Evolutionary conservation across 1,140 invertebrate genomes (phyloP), one percentile per base, ranked within the genome.

Genomic region (Cydia amplana): DNA sequence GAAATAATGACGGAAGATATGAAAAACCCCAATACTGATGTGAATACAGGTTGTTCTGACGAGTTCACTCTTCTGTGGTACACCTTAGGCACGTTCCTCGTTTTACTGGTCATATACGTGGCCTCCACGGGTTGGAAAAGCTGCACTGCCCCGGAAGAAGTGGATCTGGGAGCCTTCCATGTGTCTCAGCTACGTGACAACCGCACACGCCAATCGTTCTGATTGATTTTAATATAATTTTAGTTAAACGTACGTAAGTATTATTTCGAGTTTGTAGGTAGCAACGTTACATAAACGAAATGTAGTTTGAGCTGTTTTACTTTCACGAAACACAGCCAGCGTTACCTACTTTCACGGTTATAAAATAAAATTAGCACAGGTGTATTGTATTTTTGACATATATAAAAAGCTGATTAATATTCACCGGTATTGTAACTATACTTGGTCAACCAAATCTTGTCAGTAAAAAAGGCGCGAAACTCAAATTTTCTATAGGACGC

Each of bases 81-180:
- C 51, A 87, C 82, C 3, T 43, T 85, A 32, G n/a, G 88, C 9
- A 81, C 80, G 16, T 85, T 88, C 73, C 23, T 87, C 23, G 60
- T 84, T 4, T 77, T 88, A 0, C 18, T 87, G 4, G 70, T 70
- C 14, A 43, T 91, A 60, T 91, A 88, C 73, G 72, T 85, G 6
- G 40, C 79, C 20, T 88, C 84, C 3, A 85, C 84, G 23, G 83
- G 90, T 73, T 91, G 87, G 90, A 88, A 87, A 77, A 81, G 84
- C 9, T 80, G 85, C 25, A 88, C 83, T 23, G 72, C 80, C 1
- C 88, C 90, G 0, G 90, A 91, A 74, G 90, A 90, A 85, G 82
- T 91, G 16, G 88, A 91, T 72, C 78, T 91, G 43, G 87, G 86
- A n/a, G 80, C 76, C 10, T 51, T 83, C 5, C 40, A 65, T 9